phyloP scores from a whole-genome alignment of 2,888 invertebrate genomes.

The Protonemura montana region DNA sequence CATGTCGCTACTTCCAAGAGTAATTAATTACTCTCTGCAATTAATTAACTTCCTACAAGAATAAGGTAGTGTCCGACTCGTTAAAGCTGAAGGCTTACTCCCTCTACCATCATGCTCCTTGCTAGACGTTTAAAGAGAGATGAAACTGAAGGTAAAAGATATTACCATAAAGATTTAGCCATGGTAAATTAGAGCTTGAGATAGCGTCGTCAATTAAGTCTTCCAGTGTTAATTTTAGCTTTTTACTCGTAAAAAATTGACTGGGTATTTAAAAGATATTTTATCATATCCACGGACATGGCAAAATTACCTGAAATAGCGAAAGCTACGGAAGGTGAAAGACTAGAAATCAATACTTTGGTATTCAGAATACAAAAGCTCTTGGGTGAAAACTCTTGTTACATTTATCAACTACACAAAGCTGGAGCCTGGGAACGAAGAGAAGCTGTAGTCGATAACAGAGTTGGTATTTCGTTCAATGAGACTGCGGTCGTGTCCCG shows the following conservation, averaged over 20 bases:
- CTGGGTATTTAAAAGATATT: background rate
- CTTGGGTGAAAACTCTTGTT: too few species aligned
- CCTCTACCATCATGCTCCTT: background rate
- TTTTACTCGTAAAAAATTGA: background rate
- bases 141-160: background rate
- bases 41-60: conserved; percentile 7
- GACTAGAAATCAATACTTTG: too few species aligned
- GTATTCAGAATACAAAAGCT: too few species aligned
- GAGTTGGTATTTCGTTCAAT: too few species aligned
- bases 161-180: background rate
- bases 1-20: background rate
- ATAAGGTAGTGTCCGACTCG: background rate
- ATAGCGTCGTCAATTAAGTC: background rate
- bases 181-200: background rate
- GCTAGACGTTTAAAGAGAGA: background rate
- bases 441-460: too few species aligned
- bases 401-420: too few species aligned
- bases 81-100: background rate
- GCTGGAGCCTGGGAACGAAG: too few species aligned
- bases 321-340: too few species aligned
- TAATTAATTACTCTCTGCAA: background rate
- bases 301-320: too few species aligned
- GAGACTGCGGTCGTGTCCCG: too few species aligned
- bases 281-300: too few species aligned
- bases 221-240: background rate